Evolutionary conservation across 2,113 vertebrate genomes (phyloP).

Genomic region (Oreochromis spilurus): DNA sequence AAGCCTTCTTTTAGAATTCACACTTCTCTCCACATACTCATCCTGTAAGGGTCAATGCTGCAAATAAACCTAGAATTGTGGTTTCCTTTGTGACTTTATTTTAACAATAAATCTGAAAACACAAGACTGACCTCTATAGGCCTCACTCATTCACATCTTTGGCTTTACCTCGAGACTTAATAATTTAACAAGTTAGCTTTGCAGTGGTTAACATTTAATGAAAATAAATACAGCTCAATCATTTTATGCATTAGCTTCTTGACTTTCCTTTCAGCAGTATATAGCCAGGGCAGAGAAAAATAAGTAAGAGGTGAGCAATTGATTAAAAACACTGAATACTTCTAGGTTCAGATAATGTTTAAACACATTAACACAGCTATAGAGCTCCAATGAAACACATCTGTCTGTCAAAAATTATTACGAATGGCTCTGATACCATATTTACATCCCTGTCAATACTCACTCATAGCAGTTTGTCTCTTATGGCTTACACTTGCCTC

Average conservation of each 20-base stretch:
- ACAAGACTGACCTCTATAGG: background rate
- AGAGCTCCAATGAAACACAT: background rate
- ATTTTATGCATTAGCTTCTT: background rate
- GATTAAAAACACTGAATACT: background rate
- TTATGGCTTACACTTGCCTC: background rate
- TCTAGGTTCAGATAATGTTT: background rate
- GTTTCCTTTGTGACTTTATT: background rate
- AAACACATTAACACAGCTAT: constrained; percentile 4
- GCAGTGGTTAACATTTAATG: background rate
- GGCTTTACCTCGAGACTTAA: background rate
- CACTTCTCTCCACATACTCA: background rate
- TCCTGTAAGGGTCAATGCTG: background rate
- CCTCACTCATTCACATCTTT: background rate
- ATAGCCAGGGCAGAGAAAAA: background rate
- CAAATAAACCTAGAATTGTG: background rate
- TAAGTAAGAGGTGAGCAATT: background rate
- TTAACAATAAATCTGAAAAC: background rate
- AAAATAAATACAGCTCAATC: background rate
- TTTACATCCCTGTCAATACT: background rate
- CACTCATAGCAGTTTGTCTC: background rate
- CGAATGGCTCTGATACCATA: background rate
- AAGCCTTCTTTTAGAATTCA: background rate
- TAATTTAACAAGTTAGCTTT: background rate
- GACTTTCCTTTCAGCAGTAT: background rate
- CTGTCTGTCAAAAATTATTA: background rate